These are phyloP conservation scores for Lordiphosa stackelbergi DNA, from an alignment of 1,140 invertebrate genomes.

Conservation along the genomic window DNA sequence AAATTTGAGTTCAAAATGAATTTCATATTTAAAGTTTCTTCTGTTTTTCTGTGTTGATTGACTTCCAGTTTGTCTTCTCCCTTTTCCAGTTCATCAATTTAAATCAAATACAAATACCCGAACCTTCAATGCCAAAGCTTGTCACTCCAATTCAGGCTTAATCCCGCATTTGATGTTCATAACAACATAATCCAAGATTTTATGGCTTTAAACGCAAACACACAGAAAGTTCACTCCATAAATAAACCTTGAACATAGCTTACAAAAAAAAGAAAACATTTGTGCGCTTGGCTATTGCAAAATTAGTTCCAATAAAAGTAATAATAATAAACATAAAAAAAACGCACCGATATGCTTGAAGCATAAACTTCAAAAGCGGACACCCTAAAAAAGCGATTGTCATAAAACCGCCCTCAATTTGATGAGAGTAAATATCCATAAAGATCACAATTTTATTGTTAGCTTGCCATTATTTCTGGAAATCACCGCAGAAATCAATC, in stretches of 20 bases:
- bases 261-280: constrained; percentile 5
- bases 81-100: too few species aligned
- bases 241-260: constrained; percentile 7
- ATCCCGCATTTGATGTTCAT: constrained; percentile 1
- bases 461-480: neutral
- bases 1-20: too few species aligned
- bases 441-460: constrained; percentile 38
- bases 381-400: constrained; percentile 17
- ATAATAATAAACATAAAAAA: constrained; percentile 12
- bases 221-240: constrained; percentile 2
- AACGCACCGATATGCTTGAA: constrained; percentile 5
- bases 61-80: too few species aligned
- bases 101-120: too few species aligned
- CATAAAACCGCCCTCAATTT: constrained; percentile 19
- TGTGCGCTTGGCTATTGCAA: constrained; percentile 12
- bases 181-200: constrained; percentile 9
- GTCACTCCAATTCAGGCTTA: neutral
- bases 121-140: too few species aligned
- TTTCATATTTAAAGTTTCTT: too few species aligned
- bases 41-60: too few species aligned
- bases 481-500: constrained; percentile 15
- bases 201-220: constrained; percentile 3
- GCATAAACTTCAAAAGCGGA: constrained; percentile 4
- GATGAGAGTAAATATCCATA: constrained; percentile 13
- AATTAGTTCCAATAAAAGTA: constrained; percentile 35